These are phyloP conservation scores for Drosophila parvula DNA, from an alignment of 1,140 invertebrate species.

Conservation along the genomic window DNA sequence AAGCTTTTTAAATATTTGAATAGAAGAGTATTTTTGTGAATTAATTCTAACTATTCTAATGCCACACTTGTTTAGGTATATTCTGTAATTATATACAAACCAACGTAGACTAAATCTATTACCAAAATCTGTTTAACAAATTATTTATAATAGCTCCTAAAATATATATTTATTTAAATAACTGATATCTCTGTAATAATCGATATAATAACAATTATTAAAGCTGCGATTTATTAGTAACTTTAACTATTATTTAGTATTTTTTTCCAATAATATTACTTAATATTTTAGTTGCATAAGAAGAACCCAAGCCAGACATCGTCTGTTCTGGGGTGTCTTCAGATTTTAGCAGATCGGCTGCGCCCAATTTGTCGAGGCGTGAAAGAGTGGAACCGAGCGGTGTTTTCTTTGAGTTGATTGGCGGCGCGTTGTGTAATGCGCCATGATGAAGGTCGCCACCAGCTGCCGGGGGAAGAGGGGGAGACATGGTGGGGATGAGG, in stretches of 20 bases:
- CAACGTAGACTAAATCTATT: not conserved
- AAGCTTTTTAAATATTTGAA: not conserved
- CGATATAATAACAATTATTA: not conserved
- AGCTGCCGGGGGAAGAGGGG: too few species aligned
- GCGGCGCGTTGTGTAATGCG: slow-evolving; percentile 38
- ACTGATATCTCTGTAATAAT: not conserved
- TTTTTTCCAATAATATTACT: slow-evolving; percentile 4
- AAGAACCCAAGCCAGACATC: slow-evolving; percentile 21
- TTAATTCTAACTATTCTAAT: not conserved
- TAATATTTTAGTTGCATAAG: slow-evolving; percentile 21
- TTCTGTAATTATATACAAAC: not conserved
- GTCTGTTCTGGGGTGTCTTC: slow-evolving; percentile 17
- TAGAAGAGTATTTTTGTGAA: not conserved
- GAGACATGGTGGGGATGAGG: slow-evolving; percentile 1
- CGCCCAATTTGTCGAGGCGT: slow-evolving; percentile 76
- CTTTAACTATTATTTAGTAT: not conserved
- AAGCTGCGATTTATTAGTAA: not conserved
- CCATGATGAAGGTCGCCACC: slow-evolving; percentile 43
- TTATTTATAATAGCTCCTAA: not conserved
- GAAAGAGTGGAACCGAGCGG: slow-evolving; percentile 43
- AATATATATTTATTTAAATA: not conserved
- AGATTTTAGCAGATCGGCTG: slow-evolving; percentile 28
- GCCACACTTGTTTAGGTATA: not conserved
- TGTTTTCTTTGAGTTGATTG: slow-evolving; percentile 27
- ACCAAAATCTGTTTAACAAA: not conserved